A percentile compares a stretch with the other conserved stretches of the same genome.
phyloP scores from a whole-genome alignment of 2,888 invertebrate genomes.

The Drosophila mettleri region DNA sequence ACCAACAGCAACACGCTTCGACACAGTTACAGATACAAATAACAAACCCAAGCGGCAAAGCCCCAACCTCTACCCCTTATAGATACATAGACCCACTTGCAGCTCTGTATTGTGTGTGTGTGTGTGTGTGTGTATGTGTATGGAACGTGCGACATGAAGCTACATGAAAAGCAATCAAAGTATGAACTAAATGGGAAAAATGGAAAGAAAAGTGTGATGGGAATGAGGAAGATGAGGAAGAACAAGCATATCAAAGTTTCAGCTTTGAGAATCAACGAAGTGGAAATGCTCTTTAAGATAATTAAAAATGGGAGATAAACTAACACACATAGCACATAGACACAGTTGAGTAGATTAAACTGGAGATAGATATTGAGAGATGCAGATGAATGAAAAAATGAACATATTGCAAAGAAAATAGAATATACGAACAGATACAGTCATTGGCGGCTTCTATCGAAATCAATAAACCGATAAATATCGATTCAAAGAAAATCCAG shows the following conservation, averaged over 20 bases:
- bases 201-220: slow-evolving; percentile 6
- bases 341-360: not conserved
- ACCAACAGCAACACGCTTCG: slow-evolving; percentile 23
- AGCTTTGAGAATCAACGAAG: slow-evolving; percentile 16
- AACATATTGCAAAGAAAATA: not conserved
- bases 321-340: too few species aligned
- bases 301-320: slow-evolving; percentile 9
- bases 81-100: slow-evolving; percentile 5
- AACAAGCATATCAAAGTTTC: not conserved
- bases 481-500: not conserved
- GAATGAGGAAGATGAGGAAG: not conserved
- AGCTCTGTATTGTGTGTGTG: slow-evolving; percentile 2
- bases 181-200: slow-evolving; percentile 17
- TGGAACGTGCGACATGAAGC: slow-evolving; percentile 39
- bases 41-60: not conserved
- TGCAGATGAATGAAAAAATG: not conserved
- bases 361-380: not conserved
- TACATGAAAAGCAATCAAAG: slow-evolving; percentile 68
- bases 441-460: too few species aligned
- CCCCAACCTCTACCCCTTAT: not conserved
- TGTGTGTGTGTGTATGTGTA: not conserved
- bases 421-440: too few species aligned
- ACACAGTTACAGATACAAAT: slow-evolving; percentile 12
- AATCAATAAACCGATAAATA: slow-evolving; percentile 7
- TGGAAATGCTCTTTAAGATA: slow-evolving; percentile 18